Conservation (phyloP, 2,797 vertebrate genomes). For the Thripadectes ignobilis region DNA sequence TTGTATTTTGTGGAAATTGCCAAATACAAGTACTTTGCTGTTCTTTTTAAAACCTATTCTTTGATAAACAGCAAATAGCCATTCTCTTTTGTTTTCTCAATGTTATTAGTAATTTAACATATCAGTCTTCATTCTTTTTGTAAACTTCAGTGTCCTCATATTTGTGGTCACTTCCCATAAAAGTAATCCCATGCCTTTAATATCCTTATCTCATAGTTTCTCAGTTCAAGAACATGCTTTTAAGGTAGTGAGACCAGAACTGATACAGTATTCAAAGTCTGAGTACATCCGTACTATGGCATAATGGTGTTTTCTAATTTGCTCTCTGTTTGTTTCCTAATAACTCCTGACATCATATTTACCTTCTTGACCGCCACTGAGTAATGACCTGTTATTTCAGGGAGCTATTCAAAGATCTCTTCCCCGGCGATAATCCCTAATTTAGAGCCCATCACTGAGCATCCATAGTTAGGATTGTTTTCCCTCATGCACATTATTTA, state of each 20-base stretch:
- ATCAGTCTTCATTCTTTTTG: background rate
- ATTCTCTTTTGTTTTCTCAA: background rate
- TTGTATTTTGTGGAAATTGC: background rate
- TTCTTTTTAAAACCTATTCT: background rate
- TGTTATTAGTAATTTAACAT: background rate
- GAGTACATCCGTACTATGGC: background rate
- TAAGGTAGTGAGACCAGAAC: background rate
- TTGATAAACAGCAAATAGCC: background rate
- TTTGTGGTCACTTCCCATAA: background rate
- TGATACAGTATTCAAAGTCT: background rate
- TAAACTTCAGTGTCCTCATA: background rate
- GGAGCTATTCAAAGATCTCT: slow-evolving; percentile 32
- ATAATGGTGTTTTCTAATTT: slow-evolving; percentile 8
- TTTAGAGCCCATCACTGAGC: slow-evolving; percentile 19
- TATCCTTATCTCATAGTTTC: background rate
- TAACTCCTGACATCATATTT: slow-evolving; percentile 40
- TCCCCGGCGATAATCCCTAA: slow-evolving; percentile 11
- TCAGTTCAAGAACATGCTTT: background rate
- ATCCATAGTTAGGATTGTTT: background rate
- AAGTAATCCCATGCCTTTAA: background rate
- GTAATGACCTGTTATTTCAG: slow-evolving; percentile 38
- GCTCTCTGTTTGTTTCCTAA: background rate
- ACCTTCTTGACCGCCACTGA: slow-evolving; percentile 19
- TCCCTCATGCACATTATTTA: background rate
- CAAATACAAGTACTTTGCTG: background rate